phyloP scores from a whole-genome alignment of 2,888 invertebrate species.

The Lochmaea crataegi region DNA sequence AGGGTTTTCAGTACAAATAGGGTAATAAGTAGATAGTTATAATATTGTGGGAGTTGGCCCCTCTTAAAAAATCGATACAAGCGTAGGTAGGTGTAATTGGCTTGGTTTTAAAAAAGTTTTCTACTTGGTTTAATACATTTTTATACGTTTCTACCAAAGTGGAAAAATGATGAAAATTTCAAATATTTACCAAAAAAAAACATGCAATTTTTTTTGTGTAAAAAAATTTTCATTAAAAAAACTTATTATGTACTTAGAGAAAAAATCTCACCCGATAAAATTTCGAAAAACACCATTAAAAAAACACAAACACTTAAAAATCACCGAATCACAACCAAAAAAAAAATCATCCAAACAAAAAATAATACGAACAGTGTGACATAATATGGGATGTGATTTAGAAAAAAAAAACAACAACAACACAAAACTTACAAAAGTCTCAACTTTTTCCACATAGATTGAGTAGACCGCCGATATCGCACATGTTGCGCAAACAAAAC shows the following conservation, averaged over 20 bases:
- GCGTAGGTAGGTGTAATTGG: conserved; percentile 1
- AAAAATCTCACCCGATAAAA: conserved; percentile 1
- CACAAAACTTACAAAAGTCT: conserved; percentile 31
- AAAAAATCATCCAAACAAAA: not conserved
- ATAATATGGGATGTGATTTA: not conserved
- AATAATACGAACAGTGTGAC: not conserved
- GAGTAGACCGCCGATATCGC: conserved; percentile 24
- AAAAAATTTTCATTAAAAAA: not conserved
- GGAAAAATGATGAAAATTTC: too few relatives aligned
- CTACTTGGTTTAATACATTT: not conserved
- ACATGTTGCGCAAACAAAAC: conserved; percentile 39
- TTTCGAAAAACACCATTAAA: not conserved
- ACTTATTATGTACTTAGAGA: too few relatives aligned
- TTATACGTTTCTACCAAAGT: too few relatives aligned
- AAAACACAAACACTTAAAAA: conserved; percentile 14
- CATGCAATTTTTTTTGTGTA: not conserved
- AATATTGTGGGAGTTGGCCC: conserved; percentile 2
- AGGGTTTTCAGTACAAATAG: not conserved
- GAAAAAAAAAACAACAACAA: not conserved
- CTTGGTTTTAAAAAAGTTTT: not conserved
- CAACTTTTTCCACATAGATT: conserved; percentile 23
- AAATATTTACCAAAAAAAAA: not conserved
- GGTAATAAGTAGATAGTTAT: not conserved
- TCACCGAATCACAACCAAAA: not conserved
- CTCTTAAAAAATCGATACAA: conserved; percentile 2